These are phyloP conservation scores for Anhinga rufa DNA, from an alignment of 2,113 vertebrate genomes.

Conservation along the genomic window DNA sequence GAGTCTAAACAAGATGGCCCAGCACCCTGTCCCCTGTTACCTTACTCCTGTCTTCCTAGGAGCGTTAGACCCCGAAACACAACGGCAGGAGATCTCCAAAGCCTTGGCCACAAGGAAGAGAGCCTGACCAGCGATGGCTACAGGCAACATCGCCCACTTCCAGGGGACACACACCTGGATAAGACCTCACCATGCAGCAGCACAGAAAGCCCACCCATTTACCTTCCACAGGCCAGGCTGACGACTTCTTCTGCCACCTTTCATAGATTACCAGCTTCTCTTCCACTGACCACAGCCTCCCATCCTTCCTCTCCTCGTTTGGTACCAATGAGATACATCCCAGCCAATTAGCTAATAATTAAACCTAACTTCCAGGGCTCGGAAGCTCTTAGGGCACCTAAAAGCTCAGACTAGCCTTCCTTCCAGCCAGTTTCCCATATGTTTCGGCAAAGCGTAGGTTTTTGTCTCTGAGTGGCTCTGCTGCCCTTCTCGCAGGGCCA, in stretches of 20 bases:
- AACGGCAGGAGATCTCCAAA: neutral
- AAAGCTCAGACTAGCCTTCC: neutral
- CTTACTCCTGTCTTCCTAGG: neutral
- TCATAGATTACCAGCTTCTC: neutral
- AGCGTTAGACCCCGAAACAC: neutral
- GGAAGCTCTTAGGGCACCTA: neutral
- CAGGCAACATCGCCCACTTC: neutral
- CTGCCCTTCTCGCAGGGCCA: accelerated
- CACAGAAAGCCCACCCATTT: accelerated
- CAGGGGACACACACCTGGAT: accelerated
- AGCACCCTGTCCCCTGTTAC: no score
- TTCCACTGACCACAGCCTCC: neutral
- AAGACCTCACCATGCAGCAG: accelerated
- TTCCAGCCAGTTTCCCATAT: neutral
- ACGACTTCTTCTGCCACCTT: neutral
- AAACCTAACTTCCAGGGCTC: neutral
- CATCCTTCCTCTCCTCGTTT: neutral
- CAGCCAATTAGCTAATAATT: constrained; percentile 7
- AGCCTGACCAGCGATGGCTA: neutral
- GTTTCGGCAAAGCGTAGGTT: accelerated
- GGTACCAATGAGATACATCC: neutral
- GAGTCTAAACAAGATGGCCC: no score
- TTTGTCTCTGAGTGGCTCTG: neutral
- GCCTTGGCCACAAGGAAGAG: neutral
- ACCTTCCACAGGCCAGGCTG: neutral